Evolutionary conservation across 2,797 vertebrate genomes (phyloP).

Genomic region (Anguilla marmorata): DNA sequence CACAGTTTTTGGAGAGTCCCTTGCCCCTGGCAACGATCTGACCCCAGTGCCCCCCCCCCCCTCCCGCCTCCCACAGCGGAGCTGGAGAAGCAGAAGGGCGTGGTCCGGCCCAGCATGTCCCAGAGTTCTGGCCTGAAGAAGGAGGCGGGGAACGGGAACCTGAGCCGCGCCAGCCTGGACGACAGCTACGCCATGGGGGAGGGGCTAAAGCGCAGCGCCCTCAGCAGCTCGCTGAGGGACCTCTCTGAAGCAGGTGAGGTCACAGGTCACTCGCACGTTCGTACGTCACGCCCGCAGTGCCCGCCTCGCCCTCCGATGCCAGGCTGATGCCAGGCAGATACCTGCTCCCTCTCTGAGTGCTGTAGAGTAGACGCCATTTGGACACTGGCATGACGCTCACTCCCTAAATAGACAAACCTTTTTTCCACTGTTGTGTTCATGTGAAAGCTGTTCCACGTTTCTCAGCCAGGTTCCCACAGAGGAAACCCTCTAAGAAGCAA

Average conservation of each 20-base stretch:
- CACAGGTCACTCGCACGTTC: not conserved
- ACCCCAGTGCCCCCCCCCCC: not conserved
- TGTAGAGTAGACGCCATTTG: constrained; percentile 30
- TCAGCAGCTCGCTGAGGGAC: constrained; percentile 93
- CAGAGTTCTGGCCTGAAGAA: constrained; percentile 89
- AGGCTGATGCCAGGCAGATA: not conserved
- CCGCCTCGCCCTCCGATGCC: not conserved
- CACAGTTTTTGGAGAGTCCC: not conserved
- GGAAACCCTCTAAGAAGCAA: not conserved
- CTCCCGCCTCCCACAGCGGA: constrained; percentile 76
- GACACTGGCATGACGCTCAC: constrained; percentile 47
- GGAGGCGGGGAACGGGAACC: constrained; percentile 84
- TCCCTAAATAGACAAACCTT: not conserved
- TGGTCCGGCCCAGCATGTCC: constrained; percentile 87
- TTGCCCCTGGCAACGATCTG: not conserved
- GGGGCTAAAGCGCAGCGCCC: constrained; percentile 90
- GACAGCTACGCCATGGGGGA: constrained; percentile 90
- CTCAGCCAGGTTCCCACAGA: constrained; percentile 16
- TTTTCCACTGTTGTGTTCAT: not conserved
- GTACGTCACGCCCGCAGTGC: too few relatives aligned
- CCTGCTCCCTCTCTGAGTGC: not conserved
- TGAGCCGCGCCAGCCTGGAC: constrained; percentile 87
- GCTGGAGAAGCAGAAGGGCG: constrained; percentile 94
- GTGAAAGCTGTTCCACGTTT: constrained; percentile 25
- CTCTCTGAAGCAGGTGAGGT: constrained; percentile 91